These are phyloP conservation scores for Pangasius djambal DNA, from an alignment of 2,797 vertebrate species.

Conservation along the genomic window DNA sequence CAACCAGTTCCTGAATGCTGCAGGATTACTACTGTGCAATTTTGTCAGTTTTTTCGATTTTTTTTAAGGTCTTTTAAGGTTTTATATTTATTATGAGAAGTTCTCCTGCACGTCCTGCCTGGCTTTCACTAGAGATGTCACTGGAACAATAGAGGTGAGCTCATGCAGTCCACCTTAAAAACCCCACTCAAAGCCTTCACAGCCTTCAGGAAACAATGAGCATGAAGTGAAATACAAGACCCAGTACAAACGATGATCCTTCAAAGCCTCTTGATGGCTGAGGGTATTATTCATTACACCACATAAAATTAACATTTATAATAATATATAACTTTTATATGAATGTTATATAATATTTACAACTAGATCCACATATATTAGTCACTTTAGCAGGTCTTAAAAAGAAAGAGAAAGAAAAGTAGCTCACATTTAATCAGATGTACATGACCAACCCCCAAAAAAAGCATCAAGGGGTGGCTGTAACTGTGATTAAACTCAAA, in stretches of 20 bases:
- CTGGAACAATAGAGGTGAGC: conserved; percentile 11
- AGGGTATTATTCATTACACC: not conserved
- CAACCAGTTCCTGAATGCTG: conserved; percentile 4
- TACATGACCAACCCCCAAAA: conserved; percentile 14
- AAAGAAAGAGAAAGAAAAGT: not conserved
- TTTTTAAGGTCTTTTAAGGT: not conserved
- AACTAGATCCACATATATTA: not conserved
- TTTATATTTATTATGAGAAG: not conserved
- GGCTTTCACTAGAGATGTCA: not conserved
- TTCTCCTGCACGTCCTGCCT: not conserved
- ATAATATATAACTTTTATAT: conserved; percentile 13
- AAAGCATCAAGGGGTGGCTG: not conserved
- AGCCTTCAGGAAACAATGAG: conserved; percentile 31
- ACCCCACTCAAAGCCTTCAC: conserved; percentile 6
- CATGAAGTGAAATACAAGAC: conserved; percentile 30
- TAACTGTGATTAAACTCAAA: conserved; percentile 22
- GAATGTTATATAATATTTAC: conserved; percentile 9
- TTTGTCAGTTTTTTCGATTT: not conserved
- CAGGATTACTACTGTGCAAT: not conserved
- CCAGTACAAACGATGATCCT: not conserved
- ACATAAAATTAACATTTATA: not conserved
- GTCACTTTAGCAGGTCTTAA: not conserved
- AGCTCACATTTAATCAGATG: not conserved
- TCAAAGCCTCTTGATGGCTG: conserved; percentile 19
- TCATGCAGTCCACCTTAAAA: conserved; percentile 11